phyloP scores from a whole-genome alignment of 2,888 invertebrate genomes.

The Acanthosepion lycidas region DNA sequence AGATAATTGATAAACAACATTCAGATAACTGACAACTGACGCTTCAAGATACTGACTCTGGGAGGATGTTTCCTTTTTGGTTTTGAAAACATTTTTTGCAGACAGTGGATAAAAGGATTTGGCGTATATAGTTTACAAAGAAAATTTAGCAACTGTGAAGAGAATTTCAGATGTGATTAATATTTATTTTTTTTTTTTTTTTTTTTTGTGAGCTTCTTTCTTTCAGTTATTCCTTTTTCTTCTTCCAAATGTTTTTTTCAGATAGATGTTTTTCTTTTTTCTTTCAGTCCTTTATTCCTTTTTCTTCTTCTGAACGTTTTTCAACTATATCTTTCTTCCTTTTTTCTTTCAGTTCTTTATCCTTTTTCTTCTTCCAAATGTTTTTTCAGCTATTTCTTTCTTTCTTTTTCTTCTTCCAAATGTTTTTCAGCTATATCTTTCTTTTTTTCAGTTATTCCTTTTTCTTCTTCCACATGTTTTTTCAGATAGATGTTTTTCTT shows the following conservation, averaged over 20 bases:
- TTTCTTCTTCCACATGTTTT: background rate
- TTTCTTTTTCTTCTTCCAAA: background rate
- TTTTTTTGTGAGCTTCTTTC: background rate
- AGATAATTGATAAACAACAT: too few relatives aligned
- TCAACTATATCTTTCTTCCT: background rate
- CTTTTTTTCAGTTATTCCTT: background rate
- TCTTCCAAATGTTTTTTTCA: background rate
- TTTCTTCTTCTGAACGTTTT: too few relatives aligned
- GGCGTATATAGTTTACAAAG: too few relatives aligned
- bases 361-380: background rate
- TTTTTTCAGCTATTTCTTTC: background rate
- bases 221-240: background rate
- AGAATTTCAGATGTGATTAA: too few relatives aligned
- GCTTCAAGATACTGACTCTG: too few relatives aligned
- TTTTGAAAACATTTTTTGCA: too few relatives aligned
- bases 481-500: background rate
- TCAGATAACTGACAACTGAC: too few relatives aligned
- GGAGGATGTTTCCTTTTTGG: too few relatives aligned
- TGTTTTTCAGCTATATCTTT: background rate
- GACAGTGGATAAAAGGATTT: too few relatives aligned
- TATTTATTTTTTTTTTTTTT: background rate
- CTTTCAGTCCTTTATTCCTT: background rate
- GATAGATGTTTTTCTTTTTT: background rate
- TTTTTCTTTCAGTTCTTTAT: background rate
- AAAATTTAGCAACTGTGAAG: too few relatives aligned